Evolutionary conservation across 2,113 vertebrate species (phyloP).

Genomic region (Melanotaenia duboulayi): DNA sequence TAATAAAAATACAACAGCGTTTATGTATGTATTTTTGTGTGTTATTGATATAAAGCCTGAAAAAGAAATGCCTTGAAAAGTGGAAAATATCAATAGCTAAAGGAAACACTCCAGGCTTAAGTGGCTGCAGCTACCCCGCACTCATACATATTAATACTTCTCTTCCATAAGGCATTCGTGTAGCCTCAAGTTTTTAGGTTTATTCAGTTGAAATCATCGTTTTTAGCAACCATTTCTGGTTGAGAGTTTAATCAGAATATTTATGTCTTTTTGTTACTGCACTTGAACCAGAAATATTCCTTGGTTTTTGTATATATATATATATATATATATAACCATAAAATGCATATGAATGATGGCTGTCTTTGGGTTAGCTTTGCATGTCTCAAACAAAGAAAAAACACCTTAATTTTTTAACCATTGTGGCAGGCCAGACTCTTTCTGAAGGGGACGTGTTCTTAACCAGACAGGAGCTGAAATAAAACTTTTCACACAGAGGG

Average conservation of each 20-base stretch:
- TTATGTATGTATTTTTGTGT: conserved; percentile 21
- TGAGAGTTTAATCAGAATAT: too few species aligned
- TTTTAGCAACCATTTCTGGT: too few species aligned
- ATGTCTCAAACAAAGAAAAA: neutral
- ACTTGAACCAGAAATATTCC: too few species aligned
- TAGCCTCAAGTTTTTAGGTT: too few species aligned
- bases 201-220: too few species aligned
- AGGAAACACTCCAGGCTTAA: conserved; percentile 10
- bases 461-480: too few species aligned
- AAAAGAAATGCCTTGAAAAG: conserved; percentile 14
- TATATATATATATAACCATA: neutral
- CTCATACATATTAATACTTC: too few species aligned
- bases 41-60: conserved; percentile 16
- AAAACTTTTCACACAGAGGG: neutral
- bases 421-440: too few species aligned
- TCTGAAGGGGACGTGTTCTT: neutral
- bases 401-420: neutral
- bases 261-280: too few species aligned
- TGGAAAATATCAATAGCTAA: conserved; percentile 11
- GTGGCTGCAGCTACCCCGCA: neutral
- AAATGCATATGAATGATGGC: neutral
- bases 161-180: too few species aligned
- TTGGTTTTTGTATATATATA: too few species aligned
- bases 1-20: conserved; percentile 4
- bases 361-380: neutral